Evolutionary conservation across 2,113 vertebrate genomes (phyloP).

Genomic region (Thamnaconus septentrionalis): DNA sequence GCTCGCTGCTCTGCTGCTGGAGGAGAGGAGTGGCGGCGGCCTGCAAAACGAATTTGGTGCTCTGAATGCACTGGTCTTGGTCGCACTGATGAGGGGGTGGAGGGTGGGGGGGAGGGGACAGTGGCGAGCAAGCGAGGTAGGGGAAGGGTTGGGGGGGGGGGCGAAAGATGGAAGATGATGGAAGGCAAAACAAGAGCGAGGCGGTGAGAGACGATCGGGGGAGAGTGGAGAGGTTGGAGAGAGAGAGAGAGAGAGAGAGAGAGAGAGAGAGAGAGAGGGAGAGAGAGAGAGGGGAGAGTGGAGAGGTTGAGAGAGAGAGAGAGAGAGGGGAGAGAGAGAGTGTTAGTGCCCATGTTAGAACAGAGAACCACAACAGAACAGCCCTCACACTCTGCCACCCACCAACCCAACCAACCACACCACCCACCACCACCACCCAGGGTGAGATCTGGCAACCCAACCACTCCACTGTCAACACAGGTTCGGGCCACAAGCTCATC

Average conservation of each 20-base stretch:
- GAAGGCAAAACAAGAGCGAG: background rate
- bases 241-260: background rate
- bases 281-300: conserved; percentile 1
- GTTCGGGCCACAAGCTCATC: too few relatives aligned
- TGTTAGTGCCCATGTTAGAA: conserved; percentile 76
- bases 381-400: background rate
- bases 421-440: conserved; percentile 28
- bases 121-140: too few relatives aligned
- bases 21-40: conserved; percentile 92
- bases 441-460: conserved; percentile 37
- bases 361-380: conserved; percentile 34
- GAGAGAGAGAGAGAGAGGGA: conserved; percentile 4
- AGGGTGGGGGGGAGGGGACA: too few relatives aligned
- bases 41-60: conserved; percentile 99
- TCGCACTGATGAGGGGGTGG: conserved; percentile 89
- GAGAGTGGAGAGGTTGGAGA: conserved; percentile 18
- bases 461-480: background rate
- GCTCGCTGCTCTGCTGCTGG: conserved; percentile 91
- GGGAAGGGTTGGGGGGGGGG: conserved; percentile 1
- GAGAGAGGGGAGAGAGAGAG: conserved; percentile 49
- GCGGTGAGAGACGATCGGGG: conserved; percentile 16
- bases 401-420: background rate
- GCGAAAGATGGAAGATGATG: conserved; percentile 13
- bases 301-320: conserved; percentile 52
- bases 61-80: conserved; percentile 99